Evolutionary conservation across 2,113 vertebrate species (phyloP), one percentile per base, ranked within the genome.

Genomic region (Channa maculata): DNA sequence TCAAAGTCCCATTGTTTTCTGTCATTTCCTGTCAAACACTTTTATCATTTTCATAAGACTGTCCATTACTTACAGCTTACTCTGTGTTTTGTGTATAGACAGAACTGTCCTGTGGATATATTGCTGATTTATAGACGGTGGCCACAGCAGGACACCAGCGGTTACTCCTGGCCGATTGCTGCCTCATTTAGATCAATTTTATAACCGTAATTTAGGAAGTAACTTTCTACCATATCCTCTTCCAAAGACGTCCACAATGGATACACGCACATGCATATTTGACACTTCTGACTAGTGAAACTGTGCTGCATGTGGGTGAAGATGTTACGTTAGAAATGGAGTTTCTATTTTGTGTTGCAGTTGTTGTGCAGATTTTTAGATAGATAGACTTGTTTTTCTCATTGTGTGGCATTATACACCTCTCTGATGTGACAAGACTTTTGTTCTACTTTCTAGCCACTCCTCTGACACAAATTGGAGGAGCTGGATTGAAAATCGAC

Each of bases 401-500:
- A 15, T 63, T 77, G 44, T 38, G 48, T 72, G 24, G 3, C 24
- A 64, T 80, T 34, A 46, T 1, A 3, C 51, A 15, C 49, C 44
- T 41, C 67, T 39, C 9, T 59, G 53, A 87, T 65, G 53, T 7
- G 70, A 62, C 57, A 38, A 44, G 53, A 83, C 72, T 15, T 73
- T 62, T 2, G 44, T 52, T 78, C 65, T 5, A n/a, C 73, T 80
- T 89, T 82, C 76, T 70, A 79, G 79, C 72, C 80, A n/a, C 79
- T 76, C 78, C 77, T 88, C 24, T 41, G 62, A 60, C 77, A 77
- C 39, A 80, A 85, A 82, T 81, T 44, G 66, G 86, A 85, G 64
- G 50, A 83, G 81, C 84, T 80, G 79, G 80, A 80, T 80, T 55
- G 58, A 67, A 84, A 77, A 85, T 88, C 2, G 75, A 77, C 70